Conservation (phyloP, 2,797 vertebrate species). For the Pangasius mekongensis region DNA sequence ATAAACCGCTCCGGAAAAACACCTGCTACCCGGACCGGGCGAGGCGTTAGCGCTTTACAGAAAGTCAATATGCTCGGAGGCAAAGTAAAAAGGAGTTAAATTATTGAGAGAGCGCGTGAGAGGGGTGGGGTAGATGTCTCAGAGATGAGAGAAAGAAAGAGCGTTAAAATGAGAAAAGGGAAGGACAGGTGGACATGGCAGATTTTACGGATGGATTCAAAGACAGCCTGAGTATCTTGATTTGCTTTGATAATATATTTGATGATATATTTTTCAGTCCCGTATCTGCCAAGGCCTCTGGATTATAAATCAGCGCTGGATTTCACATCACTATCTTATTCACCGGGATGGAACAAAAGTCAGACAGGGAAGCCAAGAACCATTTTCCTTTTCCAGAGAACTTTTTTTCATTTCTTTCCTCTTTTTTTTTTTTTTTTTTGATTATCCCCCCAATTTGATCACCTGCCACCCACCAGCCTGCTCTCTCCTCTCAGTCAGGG, state of each 20-base stretch:
- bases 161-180: background rate
- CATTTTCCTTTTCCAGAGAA: background rate
- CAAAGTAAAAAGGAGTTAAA: constrained; percentile 33
- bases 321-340: background rate
- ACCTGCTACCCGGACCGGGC: constrained; percentile 1
- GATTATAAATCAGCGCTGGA: background rate
- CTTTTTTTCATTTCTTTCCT: background rate
- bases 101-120: constrained; percentile 37
- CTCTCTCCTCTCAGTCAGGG: background rate
- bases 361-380: background rate
- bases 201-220: background rate
- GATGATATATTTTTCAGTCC: background rate
- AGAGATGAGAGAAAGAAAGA: background rate
- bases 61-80: constrained; percentile 48
- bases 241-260: background rate
- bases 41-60: background rate
- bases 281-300: background rate
- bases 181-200: background rate
- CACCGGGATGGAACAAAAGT: no score
- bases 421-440: background rate
- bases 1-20: background rate
- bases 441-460: background rate
- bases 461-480: background rate
- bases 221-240: background rate
- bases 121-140: background rate